These are phyloP conservation scores for Suricata suricatta DNA, from an alignment of 2,113 vertebrate species.

Conservation along the genomic window DNA sequence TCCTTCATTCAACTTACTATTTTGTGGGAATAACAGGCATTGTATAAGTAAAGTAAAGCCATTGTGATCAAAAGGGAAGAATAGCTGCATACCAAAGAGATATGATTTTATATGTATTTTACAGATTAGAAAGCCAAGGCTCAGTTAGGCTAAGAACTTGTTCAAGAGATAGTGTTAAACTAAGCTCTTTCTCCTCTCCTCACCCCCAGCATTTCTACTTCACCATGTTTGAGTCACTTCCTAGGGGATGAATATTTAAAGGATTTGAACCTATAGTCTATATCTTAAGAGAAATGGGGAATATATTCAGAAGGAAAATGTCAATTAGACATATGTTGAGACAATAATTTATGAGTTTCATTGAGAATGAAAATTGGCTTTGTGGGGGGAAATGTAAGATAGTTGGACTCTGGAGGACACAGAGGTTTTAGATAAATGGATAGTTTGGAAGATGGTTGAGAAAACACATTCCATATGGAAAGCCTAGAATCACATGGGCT, in stretches of 20 bases:
- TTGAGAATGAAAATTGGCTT: background rate
- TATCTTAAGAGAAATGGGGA: background rate
- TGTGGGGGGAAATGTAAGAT: background rate
- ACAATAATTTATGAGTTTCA: background rate
- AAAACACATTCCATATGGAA: background rate
- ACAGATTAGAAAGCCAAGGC: background rate
- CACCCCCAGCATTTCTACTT: background rate
- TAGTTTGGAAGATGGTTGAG: background rate
- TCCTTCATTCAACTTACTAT: background rate
- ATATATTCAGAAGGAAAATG: background rate
- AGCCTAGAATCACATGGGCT: background rate
- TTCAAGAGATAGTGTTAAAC: background rate
- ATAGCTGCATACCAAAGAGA: background rate
- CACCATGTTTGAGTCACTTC: background rate
- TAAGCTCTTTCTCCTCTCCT: background rate
- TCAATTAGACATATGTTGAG: background rate
- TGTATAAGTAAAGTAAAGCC: background rate
- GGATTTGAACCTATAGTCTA: background rate
- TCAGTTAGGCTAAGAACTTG: background rate
- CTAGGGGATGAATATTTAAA: constrained; percentile 13
- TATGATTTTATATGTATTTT: background rate
- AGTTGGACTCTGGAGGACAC: background rate
- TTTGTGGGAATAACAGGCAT: background rate
- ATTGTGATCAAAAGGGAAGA: background rate
- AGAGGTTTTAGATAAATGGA: background rate